Evolutionary conservation across 2,888 invertebrate genomes (phyloP).

Genomic region (Lycocerus yunnanus): DNA sequence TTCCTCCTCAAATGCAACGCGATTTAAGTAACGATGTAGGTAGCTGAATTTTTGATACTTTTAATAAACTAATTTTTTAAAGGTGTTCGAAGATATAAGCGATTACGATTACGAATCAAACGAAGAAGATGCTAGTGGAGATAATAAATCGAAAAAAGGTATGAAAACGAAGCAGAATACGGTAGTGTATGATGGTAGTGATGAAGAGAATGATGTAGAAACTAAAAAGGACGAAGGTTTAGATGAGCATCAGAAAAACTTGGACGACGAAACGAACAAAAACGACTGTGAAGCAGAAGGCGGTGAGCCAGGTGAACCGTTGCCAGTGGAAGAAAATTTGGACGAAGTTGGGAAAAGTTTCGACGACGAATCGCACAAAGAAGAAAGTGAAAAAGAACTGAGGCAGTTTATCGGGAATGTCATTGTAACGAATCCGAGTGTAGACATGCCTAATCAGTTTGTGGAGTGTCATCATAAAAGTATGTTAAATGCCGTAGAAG

Average conservation of each 20-base stretch:
- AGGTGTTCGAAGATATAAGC: slow-evolving; percentile 54
- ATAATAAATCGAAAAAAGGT: slow-evolving; percentile 49
- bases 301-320: slow-evolving; percentile 2
- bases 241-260: background rate
- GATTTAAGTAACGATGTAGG: slow-evolving; percentile 61
- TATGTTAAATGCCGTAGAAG: slow-evolving; percentile 63
- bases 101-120: slow-evolving; percentile 50
- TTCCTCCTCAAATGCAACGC: slow-evolving; percentile 52
- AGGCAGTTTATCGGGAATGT: slow-evolving; percentile 62
- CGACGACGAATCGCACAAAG: slow-evolving; percentile 13
- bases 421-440: slow-evolving; percentile 73
- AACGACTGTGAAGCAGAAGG: background rate
- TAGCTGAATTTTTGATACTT: background rate
- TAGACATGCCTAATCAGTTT: slow-evolving; percentile 63
- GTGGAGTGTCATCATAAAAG: slow-evolving; percentile 56
- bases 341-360: slow-evolving; percentile 7
- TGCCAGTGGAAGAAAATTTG: slow-evolving; percentile 6
- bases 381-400: slow-evolving; percentile 41
- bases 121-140: slow-evolving; percentile 45
- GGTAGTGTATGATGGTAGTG: slow-evolving; percentile 49
- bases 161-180: slow-evolving; percentile 49
- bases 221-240: slow-evolving; percentile 53
- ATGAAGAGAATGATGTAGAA: slow-evolving; percentile 41
- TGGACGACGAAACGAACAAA: background rate
- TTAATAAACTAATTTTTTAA: slow-evolving; percentile 8